Evolutionary conservation across 2,113 vertebrate species (phyloP).

Genomic region (Poicephalus meyeri): DNA sequence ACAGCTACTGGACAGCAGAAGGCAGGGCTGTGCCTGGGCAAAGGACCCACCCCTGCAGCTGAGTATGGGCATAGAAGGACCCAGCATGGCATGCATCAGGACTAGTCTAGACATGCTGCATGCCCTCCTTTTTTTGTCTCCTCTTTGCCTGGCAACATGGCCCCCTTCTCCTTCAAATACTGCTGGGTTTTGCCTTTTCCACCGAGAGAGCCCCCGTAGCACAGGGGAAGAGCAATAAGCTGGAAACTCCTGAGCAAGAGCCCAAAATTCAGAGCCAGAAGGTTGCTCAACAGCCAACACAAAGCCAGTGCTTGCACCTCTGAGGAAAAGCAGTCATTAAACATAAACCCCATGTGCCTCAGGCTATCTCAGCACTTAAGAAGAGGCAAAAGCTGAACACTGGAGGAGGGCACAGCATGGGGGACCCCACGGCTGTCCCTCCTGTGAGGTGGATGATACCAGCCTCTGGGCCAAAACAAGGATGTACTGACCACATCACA

Average conservation of each 20-base stretch:
- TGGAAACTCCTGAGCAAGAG: neutral
- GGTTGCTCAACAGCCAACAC: neutral
- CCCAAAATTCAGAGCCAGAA: neutral
- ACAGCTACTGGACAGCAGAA: neutral
- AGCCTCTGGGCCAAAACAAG: neutral
- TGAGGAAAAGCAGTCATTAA: neutral
- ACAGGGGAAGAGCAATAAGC: accelerated
- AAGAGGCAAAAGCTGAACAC: neutral
- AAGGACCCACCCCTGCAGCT: neutral
- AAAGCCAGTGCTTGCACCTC: neutral
- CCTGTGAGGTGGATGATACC: neutral
- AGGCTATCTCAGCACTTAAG: neutral
- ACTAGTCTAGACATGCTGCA: neutral
- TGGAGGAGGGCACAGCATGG: neutral
- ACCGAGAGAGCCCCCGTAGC: neutral
- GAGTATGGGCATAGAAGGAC: neutral
- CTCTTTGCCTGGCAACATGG: neutral
- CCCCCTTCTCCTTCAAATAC: neutral
- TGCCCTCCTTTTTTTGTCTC: neutral
- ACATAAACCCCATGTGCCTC: neutral
- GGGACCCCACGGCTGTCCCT: neutral
- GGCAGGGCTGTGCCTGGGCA: neutral
- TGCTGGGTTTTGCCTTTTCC: neutral
- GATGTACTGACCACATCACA: neutral
- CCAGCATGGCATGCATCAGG: accelerated